Conservation (phyloP, 2,888 invertebrate species). For the Thera britannica region DNA sequence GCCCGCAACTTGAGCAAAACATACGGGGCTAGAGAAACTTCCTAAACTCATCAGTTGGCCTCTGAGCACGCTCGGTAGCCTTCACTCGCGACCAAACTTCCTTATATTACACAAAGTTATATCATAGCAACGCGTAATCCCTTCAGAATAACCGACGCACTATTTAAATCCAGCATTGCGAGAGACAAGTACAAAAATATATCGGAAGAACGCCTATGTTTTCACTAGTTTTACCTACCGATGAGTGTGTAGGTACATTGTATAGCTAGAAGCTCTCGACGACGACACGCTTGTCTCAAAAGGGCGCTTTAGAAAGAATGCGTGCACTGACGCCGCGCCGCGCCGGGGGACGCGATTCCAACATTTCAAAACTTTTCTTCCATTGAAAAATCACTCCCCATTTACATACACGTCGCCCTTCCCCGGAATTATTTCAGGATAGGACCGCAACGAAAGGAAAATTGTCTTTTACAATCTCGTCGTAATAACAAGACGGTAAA, state of each 20-base stretch:
- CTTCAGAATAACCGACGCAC: slow-evolving; percentile 19
- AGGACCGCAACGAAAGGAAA: slow-evolving; percentile 35
- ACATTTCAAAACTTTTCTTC: slow-evolving; percentile 49
- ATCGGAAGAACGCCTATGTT: slow-evolving; percentile 24
- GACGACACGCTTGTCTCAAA: slow-evolving; percentile 74
- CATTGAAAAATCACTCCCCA: slow-evolving; percentile 64
- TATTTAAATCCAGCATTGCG: background rate
- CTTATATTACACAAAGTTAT: slow-evolving; percentile 67
- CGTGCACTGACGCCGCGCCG: slow-evolving; percentile 48
- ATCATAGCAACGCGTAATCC: slow-evolving; percentile 50
- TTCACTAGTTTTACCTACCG: slow-evolving; percentile 51
- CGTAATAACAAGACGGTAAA: slow-evolving; percentile 45
- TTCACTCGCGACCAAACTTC: slow-evolving; percentile 69
- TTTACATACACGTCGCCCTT: slow-evolving; percentile 54
- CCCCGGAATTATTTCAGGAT: slow-evolving; percentile 46
- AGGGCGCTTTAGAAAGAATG: slow-evolving; percentile 74
- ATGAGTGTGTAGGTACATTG: slow-evolving; percentile 39
- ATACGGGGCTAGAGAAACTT: slow-evolving; percentile 66
- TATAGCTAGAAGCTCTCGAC: slow-evolving; percentile 43
- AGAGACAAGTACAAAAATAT: slow-evolving; percentile 24
- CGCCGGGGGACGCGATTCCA: slow-evolving; percentile 58
- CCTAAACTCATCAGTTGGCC: slow-evolving; percentile 77
- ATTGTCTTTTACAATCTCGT: slow-evolving; percentile 36
- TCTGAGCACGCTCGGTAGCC: slow-evolving; percentile 63
- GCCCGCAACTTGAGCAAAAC: slow-evolving; percentile 61